Percentiles rank a stretch among this genome's conserved stretches.
phyloP scores from a whole-genome alignment of 1,140 invertebrate genomes.

The Drosophila novamexicana region DNA sequence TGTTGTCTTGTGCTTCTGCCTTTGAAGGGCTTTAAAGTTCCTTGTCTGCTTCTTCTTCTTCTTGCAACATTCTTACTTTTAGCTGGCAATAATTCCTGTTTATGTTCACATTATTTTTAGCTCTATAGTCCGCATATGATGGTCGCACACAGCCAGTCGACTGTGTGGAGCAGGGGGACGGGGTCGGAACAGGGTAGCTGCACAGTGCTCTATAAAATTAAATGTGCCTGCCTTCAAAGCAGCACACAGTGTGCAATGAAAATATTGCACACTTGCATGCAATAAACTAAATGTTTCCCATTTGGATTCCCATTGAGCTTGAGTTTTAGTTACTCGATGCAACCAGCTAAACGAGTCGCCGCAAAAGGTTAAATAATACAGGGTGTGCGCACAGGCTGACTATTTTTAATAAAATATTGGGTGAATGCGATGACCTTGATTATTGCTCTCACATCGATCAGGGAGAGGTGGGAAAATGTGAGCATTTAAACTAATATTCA shows the following conservation, averaged over 20 bases:
- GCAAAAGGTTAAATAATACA: background rate
- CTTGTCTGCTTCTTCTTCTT: conserved; percentile 22
- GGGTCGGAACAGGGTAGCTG: background rate
- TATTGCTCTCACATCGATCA: background rate
- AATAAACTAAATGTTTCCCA: conserved; percentile 47
- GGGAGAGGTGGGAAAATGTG: too few species aligned
- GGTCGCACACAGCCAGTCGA: conserved; percentile 6
- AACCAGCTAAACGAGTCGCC: conserved; percentile 1
- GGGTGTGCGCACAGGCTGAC: conserved; percentile 5
- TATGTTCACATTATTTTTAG: conserved; percentile 76
- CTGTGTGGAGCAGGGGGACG: too few species aligned
- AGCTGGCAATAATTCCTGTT: conserved; percentile 75
- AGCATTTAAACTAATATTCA: too few species aligned
- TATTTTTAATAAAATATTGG: background rate
- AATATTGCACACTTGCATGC: conserved; percentile 46
- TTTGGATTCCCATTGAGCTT: conserved; percentile 37
- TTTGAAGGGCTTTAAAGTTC: conserved; percentile 60
- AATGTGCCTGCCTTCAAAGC: conserved; percentile 46
- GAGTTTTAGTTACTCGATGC: conserved; percentile 10
- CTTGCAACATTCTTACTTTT: conserved; percentile 42
- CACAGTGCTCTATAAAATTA: conserved; percentile 52
- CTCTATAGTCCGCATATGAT: conserved; percentile 32
- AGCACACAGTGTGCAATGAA: conserved; percentile 30
- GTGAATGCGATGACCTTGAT: background rate
- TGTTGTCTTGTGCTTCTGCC: conserved; percentile 1